phyloP scores from a whole-genome alignment of 2,113 vertebrate species.

The Heterochromis multidens region DNA sequence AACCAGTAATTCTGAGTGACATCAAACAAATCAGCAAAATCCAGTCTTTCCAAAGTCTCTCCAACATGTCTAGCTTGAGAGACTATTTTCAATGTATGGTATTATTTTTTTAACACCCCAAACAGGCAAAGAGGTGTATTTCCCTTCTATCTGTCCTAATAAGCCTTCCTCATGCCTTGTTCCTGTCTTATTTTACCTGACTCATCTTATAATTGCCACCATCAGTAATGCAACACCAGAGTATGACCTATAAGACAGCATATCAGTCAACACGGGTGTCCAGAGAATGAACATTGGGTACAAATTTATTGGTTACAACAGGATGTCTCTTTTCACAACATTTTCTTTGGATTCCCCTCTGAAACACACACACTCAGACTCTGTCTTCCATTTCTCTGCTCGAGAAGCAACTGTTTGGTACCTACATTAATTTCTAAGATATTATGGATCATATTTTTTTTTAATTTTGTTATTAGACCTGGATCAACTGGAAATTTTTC shows the following conservation, averaged over 20 bases:
- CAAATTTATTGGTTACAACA: background rate
- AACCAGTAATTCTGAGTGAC: background rate
- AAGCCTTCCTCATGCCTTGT: background rate
- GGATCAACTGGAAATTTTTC: slow-evolving; percentile 55
- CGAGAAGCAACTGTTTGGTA: background rate
- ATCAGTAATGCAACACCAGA: background rate
- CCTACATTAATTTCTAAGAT: background rate
- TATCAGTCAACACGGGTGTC: background rate
- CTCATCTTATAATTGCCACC: background rate
- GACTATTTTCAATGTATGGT: background rate
- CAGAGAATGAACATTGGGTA: background rate
- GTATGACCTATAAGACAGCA: background rate
- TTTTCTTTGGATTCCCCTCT: background rate
- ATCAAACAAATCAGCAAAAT: slow-evolving; percentile 11
- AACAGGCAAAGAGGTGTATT: background rate
- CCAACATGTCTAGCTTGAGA: background rate
- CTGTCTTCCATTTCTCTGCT: slow-evolving; percentile 40
- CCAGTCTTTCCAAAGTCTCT: slow-evolving; percentile 27
- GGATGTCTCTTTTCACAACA: background rate
- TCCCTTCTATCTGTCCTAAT: background rate
- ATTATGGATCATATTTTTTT: background rate
- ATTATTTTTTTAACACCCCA: background rate
- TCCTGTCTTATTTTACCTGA: background rate
- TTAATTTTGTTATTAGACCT: background rate
- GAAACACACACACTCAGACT: background rate